phyloP scores from a whole-genome alignment of 2,113 vertebrate species.

The Pseudorasbora parva region DNA sequence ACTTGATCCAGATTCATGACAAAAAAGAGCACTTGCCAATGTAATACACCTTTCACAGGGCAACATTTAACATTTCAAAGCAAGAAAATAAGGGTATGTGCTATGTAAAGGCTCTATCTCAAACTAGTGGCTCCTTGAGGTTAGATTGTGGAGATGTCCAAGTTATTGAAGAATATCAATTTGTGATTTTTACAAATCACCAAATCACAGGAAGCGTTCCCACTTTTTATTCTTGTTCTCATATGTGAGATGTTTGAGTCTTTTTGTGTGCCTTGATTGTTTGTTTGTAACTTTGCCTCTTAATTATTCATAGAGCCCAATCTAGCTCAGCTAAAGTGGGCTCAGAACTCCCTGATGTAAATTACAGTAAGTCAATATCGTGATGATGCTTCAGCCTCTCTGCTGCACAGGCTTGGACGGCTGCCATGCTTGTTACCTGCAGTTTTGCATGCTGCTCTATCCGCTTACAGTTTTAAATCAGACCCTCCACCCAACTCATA shows the following conservation, averaged over 20 bases:
- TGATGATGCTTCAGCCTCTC: slow-evolving; percentile 41
- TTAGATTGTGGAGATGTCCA: background rate
- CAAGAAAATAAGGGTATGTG: background rate
- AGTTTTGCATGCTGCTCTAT: slow-evolving; percentile 27
- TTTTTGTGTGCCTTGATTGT: background rate
- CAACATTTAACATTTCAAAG: slow-evolving; percentile 26
- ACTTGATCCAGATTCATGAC: background rate
- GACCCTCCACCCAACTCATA: background rate
- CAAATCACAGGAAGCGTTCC: too few species aligned
- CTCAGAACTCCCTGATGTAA: slow-evolving; percentile 50
- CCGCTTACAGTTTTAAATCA: slow-evolving; percentile 35
- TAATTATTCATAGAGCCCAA: slow-evolving; percentile 49
- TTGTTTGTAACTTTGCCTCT: slow-evolving; percentile 35
- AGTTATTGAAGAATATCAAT: background rate
- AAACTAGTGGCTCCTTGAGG: background rate
- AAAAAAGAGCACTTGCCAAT: background rate
- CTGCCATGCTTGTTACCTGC: slow-evolving; percentile 51
- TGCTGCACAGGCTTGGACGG: slow-evolving; percentile 39
- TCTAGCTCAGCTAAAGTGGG: slow-evolving; percentile 34
- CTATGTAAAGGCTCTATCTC: background rate
- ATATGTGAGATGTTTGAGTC: background rate
- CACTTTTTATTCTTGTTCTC: background rate
- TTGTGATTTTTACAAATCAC: too few species aligned
- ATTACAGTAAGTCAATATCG: slow-evolving; percentile 54
- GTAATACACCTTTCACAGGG: slow-evolving; percentile 14